Conservation (phyloP, 2,113 vertebrate genomes). For the Perccottus glenii region DNA sequence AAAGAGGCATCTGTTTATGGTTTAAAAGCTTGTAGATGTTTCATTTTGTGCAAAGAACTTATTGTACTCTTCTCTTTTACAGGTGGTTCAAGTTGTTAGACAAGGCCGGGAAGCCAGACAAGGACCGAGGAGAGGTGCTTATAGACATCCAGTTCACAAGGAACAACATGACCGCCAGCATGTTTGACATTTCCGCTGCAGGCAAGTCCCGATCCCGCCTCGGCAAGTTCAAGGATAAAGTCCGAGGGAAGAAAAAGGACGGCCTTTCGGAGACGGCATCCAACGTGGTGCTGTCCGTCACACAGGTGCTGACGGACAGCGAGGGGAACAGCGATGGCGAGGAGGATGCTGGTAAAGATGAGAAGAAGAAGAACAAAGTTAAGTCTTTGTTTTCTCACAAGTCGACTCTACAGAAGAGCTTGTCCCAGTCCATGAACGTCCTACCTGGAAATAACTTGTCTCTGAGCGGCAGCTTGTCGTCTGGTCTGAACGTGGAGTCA, state of each 20-base stretch:
- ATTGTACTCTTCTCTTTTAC: conserved; percentile 14
- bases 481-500: conserved; percentile 76
- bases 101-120: conserved; percentile 90
- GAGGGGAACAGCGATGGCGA: conserved; percentile 64
- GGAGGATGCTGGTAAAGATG: conserved; percentile 42
- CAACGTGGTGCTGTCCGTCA: conserved; percentile 71
- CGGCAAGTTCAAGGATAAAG: conserved; percentile 92
- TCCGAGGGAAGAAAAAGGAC: conserved; percentile 87
- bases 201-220: conserved; percentile 89
- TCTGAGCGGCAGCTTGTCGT: conserved; percentile 73
- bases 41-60: background rate
- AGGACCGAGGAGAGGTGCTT: conserved; percentile 91
- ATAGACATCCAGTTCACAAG: conserved; percentile 94
- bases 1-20: background rate
- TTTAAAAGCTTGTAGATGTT: background rate
- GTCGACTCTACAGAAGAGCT: conserved; percentile 84
- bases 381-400: conserved; percentile 88
- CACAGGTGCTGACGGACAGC: conserved; percentile 84
- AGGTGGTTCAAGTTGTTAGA: conserved; percentile 93
- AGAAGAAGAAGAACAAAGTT: conserved; percentile 82
- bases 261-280: conserved; percentile 76
- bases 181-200: conserved; percentile 92
- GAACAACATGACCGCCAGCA: conserved; percentile 95
- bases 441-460: conserved; percentile 70
- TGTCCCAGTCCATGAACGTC: conserved; percentile 93